A percentile compares a stretch with the other conserved stretches of the same genome.
Evolutionary conservation across 1,140 invertebrate species (phyloP).

Genomic region (Tetragnatha versicolor): DNA sequence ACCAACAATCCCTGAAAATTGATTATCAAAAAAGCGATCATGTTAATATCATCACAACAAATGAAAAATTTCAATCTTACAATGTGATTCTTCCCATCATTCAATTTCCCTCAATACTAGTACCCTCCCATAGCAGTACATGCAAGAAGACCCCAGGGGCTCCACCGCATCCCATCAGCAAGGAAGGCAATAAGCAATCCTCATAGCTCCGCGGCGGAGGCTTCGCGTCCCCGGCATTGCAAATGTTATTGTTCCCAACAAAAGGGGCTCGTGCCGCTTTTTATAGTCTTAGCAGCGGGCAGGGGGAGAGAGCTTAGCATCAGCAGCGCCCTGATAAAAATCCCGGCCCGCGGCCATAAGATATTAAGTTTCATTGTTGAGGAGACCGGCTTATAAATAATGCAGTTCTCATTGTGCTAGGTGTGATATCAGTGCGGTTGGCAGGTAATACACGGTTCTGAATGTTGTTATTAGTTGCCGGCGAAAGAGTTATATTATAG

Average conservation of each 20-base stretch:
- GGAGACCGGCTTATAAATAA: constrained; percentile 36
- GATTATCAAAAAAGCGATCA: too few species aligned
- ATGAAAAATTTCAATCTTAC: too few species aligned
- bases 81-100: too few species aligned
- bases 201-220: too few species aligned
- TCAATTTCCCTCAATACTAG: too few species aligned
- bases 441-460: constrained; percentile 9
- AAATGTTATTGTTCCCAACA: constrained; percentile 12
- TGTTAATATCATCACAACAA: too few species aligned
- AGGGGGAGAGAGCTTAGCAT: too few species aligned
- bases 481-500: constrained; percentile 9
- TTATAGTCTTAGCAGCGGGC: neutral
- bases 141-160: too few species aligned
- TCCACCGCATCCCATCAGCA: too few species aligned
- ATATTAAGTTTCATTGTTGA: constrained; percentile 43
- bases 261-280: neutral
- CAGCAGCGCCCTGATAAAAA: neutral
- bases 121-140: too few species aligned
- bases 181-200: too few species aligned
- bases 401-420: constrained; percentile 19
- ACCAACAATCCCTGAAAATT: too few species aligned
- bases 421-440: constrained; percentile 19
- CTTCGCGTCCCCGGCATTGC: neutral
- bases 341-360: constrained; percentile 9
- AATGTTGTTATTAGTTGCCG: constrained; percentile 16